Evolutionary conservation across 2,113 vertebrate species (phyloP), one percentile per base, ranked within the genome.

Genomic region (Limanda limanda): DNA sequence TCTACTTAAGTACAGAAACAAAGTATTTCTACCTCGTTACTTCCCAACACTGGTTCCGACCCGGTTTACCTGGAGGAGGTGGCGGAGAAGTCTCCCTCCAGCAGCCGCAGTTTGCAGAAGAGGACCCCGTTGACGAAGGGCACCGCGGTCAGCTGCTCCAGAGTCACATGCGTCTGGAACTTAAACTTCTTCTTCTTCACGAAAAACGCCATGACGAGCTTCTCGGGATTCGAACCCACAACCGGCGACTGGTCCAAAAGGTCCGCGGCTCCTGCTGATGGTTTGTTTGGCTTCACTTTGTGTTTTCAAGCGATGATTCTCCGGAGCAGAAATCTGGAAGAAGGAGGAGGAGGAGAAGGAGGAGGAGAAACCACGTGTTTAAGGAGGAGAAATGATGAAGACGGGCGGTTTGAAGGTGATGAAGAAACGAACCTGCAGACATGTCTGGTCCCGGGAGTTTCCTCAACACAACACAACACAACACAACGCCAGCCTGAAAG

Each of bases 171-270:
- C 1, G 96, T 98, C 90, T 98, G 98, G 82, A 99, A 99, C 91
- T 98, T 99, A 83, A 99, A 99, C 92, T 98, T 99, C 94, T 99
- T 99, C 92, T 99, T 99, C 92, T 98, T 99, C 91, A 96, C 97
- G 92, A 98, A 94, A 94, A 99, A 99, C 88, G 98, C 97, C 98
- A 99, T 98, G 31, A 31, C 31, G 31, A 1, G 31, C 5, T 31
- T 31, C 31, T 31, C 31, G 6, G 31, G 31, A 31, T 31, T 31
- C 31, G 31, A 31, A 6, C 5, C 31, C 31, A 8, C 5, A 7
- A 31, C 31, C 1, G 31, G 31, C 31, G 31, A 1, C 25, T 27
- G 6, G 31, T 31, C 27, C 7, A 31, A 51, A 51, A 51, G 18
- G 47, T 20, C 47, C 47, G 47, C 47, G 18, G n/a, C 20, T 54